These are phyloP conservation scores for Corticium candelabrum DNA, from an alignment of 37 sponge, comb jelly and placozoan genomes.

Conservation along the genomic window DNA sequence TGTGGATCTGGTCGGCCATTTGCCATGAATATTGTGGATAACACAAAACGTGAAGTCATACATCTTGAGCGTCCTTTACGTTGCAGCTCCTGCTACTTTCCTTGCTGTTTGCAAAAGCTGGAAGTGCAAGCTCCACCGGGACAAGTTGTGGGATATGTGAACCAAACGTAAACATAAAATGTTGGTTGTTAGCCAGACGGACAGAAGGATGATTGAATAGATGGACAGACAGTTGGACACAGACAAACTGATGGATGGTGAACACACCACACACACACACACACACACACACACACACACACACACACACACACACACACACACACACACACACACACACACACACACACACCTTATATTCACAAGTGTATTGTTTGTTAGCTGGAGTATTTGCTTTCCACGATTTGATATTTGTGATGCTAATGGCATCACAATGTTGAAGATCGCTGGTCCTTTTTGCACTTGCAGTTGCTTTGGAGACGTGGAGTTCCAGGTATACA, in stretches of 20 bases:
- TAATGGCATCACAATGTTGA: constrained; percentile 49
- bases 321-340: no score
- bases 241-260: no score
- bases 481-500: constrained; percentile 54
- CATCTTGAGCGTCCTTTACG: constrained; percentile 63
- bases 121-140: constrained; percentile 93
- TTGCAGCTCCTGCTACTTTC: constrained; percentile 52
- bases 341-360: neutral
- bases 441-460: constrained; percentile 67
- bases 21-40: constrained; percentile 76
- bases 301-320: no score
- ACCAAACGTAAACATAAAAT: constrained; percentile 66
- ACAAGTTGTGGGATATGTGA: constrained; percentile 62
- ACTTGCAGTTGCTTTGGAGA: constrained; percentile 61
- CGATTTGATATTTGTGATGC: constrained; percentile 24
- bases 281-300: no score
- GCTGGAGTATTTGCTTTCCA: neutral
- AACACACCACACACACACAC: no score
- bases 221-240: no score
- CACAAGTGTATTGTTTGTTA: neutral
- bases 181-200: no score
- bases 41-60: constrained; percentile 71
- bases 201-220: no score
- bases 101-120: constrained; percentile 75
- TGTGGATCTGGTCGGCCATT: constrained; percentile 74